Evolutionary conservation across 2,113 vertebrate genomes (phyloP), one percentile per base, ranked within the genome.

Genomic region (Macaca fascicularis): DNA sequence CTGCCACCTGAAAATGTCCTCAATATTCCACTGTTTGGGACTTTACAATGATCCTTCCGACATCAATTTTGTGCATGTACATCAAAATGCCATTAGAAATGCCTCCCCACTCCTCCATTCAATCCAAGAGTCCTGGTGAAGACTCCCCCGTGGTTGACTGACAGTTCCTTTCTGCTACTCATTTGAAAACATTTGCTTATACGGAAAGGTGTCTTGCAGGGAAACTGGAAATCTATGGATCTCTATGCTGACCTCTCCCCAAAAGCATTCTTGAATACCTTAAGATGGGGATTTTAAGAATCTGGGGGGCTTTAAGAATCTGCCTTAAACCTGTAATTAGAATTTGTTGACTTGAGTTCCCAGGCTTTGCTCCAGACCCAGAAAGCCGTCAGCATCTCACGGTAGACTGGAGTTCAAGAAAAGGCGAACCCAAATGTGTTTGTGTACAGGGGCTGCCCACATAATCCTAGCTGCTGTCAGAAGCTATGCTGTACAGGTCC

Each of bases 1-100:
- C 98, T 98, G 98, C 98, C 98, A 99, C 98, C 99, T 99, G 98
- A 99, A 99, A 99, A 99, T 98, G 98, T 99, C 99, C 98, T 99
- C 98, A 98, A 98, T 98, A 98, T 98, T 99, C 99, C 97, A 98
- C 98, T 98, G 98, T 98, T 99, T 99, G 98, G 98, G 99, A 98
- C 99, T 99, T 98, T 98, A 98, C 99, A 99, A 98, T 98, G 98
- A 99, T 99, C 98, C 98, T 99, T 98, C 98, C 98, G 92, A 99
- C 99, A 99, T 99, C 99, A 99, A 98, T 99, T 99, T 99, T 99
- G 99, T 98, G 99, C 98, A 98, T 99, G 99, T 99, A 99, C 99
- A 99, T 99, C 99, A 99, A 99, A 99, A 99, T 99, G 99, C 99
- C 99, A 99, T 99, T 99, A 99, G 99, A 99, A 99, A 99, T 99